Evolutionary conservation across 2,113 vertebrate genomes (phyloP), one percentile per base, ranked within the genome.

Genomic region (Phylloscopus trochiloides): DNA sequence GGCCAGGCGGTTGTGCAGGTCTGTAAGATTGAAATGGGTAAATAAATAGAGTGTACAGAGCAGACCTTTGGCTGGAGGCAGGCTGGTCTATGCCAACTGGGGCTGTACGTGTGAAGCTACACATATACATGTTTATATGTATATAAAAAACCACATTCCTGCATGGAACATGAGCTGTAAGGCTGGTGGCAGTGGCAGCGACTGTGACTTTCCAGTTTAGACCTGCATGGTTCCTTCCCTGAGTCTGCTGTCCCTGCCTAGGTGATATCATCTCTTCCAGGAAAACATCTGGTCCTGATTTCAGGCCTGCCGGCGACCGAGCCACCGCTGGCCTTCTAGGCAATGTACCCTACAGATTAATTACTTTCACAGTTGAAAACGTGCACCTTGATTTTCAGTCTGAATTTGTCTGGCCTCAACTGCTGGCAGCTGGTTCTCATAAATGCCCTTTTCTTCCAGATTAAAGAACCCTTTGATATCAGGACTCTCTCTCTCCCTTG

Each of bases 331-430:
- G 90, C 73, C 58, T 91, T 77, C 76, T 55, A 86, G 77, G 70
- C 91, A 96, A 92, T 20, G 52, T 90, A 82, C 88, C 91, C 36
- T 66, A 29, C 2, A 18, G 82, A 92, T 92, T 97, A 97, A 97
- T 96, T 95, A 90, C 90, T 96, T 93, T 97, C 92, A 90, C 90
- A 95, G 94, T 67, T 95, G 79, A 93, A 96, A 96, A 97, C 0
- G 59, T 97, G 88, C 79, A 94, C 93, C 93, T 96, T 96, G 94
- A 94, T 88, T 96, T 96, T 95, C 68, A 77, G 82, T 84, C 94
- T 94, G 79, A 86, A 93, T 93, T 90, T 68, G 75, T 95, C 92
- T 14, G 3, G 82, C 94, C 65, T 90, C 94, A 47, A 18, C 82
- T 96, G 63, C 82, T 71, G 28, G 52, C 93, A 96, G 74, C 92